Evolutionary conservation across 2,797 vertebrate species (phyloP), one percentile per base, ranked within the genome.

Genomic region (Smutsia gigantea): DNA sequence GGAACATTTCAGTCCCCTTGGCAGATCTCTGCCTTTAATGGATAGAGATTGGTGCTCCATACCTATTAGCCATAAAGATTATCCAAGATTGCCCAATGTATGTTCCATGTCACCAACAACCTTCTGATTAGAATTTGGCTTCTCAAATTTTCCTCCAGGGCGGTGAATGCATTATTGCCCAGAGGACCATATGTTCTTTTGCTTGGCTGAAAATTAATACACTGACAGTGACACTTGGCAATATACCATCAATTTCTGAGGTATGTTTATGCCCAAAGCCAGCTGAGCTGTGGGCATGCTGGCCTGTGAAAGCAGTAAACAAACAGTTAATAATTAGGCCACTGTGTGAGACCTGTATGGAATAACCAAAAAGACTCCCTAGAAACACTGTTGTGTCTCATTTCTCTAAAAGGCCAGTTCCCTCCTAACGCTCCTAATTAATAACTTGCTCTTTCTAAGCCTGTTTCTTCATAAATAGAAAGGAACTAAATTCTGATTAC

Each of bases 71-170:
- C 27, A 71, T 75, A 75, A 88, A 86, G 19, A 64, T 95, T 11
- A 71, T 3, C n/a, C 14, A n/a, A 64, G 23, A 87, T 75, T 87
- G 31, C 51, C 94, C 71, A 61, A 29, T 29, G 51, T 74, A 19
- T 31, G 34, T 69, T 91, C 34, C 23, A 64, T 55, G 14, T 78
- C 72, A 19, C 46, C 71, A 95, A 31, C 49, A 83, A 78, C 1
- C 19, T 86, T 57, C 34, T 72, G 53, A 84, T 91, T 93, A 96
- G 51, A 93, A 77, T 87, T 29, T 12, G 29, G 61, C 29, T 63
- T 63, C 27, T 63, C 31, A 29, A 31, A 63, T 68, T 83, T 83
- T 92, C 57, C 77, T 90, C 21, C 21, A 78, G 34, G 75, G 68
- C 19, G 69, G 6, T 96, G 53, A 91, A 83, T 90, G 53, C n/a